Evolutionary conservation across 2,888 invertebrate species (phyloP).

Genomic region (Apamea monoglypha): DNA sequence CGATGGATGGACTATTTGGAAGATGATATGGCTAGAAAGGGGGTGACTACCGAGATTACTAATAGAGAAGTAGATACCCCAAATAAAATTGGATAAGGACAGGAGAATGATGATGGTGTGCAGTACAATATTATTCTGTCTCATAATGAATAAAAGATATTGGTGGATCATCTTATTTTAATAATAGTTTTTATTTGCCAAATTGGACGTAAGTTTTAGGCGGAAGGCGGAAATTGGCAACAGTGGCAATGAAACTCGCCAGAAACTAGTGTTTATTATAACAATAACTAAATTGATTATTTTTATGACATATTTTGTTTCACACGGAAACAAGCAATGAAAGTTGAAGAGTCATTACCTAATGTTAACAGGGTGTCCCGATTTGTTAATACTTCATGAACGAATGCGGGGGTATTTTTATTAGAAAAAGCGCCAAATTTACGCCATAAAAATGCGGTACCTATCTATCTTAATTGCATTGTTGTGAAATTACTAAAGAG

Average conservation of each 20-base stretch:
- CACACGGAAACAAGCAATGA: background rate
- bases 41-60: too few species aligned
- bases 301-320: background rate
- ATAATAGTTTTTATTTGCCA: constrained; percentile 30
- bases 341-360: background rate
- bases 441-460: background rate
- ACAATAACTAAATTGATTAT: background rate
- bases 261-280: constrained; percentile 14
- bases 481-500: too few species aligned
- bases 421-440: background rate
- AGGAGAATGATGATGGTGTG: background rate
- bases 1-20: too few species aligned
- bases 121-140: background rate
- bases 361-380: background rate
- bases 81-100: too few species aligned
- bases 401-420: background rate
- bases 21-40: too few species aligned
- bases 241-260: constrained; percentile 23
- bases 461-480: background rate
- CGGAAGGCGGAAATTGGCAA: constrained; percentile 49
- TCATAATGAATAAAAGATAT: background rate
- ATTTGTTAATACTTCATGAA: background rate
- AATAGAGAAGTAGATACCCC: too few species aligned
- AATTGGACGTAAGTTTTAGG: constrained; percentile 34
- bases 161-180: constrained; percentile 15